A percentile compares a stretch with the other conserved stretches of the same genome.
Evolutionary conservation across 2,888 invertebrate species (phyloP).

Genomic region (Scelioninae gen. 2): DNA sequence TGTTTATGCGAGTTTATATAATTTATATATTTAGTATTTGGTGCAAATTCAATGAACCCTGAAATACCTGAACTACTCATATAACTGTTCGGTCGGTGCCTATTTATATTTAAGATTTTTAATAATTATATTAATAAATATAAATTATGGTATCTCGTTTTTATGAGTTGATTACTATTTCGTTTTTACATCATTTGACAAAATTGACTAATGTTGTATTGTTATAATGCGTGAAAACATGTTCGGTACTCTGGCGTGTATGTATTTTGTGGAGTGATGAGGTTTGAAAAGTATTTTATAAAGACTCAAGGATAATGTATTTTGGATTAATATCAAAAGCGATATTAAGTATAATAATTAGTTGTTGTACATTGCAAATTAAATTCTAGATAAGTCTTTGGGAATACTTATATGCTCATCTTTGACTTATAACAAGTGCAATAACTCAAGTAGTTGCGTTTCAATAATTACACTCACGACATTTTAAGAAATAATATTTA

Average conservation of each 20-base stretch:
- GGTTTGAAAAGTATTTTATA: constrained; percentile 3
- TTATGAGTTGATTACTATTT: constrained; percentile 11
- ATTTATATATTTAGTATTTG: background rate
- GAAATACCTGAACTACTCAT: constrained; percentile 16
- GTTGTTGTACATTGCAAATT: too few relatives aligned
- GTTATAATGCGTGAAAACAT: constrained; percentile 8
- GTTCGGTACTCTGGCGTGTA: constrained; percentile 8
- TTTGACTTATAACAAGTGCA: constrained; percentile 28
- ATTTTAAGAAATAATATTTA: constrained; percentile 18
- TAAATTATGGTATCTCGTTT: constrained; percentile 17
- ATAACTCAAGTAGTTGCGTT: constrained; percentile 12
- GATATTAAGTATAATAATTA: too few relatives aligned
- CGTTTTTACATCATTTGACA: background rate
- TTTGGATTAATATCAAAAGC: too few relatives aligned
- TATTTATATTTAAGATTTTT: constrained; percentile 19
- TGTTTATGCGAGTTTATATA: background rate
- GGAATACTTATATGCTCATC: constrained; percentile 15
- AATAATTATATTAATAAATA: constrained; percentile 12
- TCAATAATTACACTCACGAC: constrained; percentile 10
- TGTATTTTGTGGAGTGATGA: background rate
- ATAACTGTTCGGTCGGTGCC: constrained; percentile 13
- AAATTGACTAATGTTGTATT: constrained; percentile 19
- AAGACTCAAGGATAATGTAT: too few relatives aligned
- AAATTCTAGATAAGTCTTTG: background rate
- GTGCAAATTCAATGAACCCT: background rate